Percentiles rank a stretch among this genome's conserved stretches.
Evolutionary conservation across 2,888 invertebrate genomes (phyloP).

Genomic region (Eudasyphora cyanicolor): DNA sequence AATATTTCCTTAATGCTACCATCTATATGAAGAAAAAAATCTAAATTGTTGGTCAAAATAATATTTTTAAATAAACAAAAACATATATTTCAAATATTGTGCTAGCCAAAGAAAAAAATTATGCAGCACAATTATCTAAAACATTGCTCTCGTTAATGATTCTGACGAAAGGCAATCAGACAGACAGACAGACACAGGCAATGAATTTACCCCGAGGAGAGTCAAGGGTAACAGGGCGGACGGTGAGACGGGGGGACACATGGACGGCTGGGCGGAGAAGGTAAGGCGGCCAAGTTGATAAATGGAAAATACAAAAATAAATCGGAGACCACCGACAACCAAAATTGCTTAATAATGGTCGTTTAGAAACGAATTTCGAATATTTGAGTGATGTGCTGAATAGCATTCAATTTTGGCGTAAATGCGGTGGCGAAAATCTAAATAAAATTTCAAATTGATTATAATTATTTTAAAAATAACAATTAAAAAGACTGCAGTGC

Average conservation of each 20-base stretch:
- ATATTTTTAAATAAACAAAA: too few species aligned
- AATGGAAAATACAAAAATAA: background rate
- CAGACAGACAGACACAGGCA: background rate
- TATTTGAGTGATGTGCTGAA: conserved; percentile 3
- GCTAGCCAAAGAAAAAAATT: background rate
- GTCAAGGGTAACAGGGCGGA: too few species aligned
- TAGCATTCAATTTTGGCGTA: background rate
- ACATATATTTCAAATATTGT: background rate
- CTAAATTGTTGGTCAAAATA: background rate
- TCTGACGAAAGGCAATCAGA: conserved; percentile 13
- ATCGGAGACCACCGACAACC: background rate
- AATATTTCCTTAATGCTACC: too few species aligned
- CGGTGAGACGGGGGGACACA: too few species aligned
- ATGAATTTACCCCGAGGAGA: background rate
- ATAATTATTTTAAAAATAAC: conserved; percentile 5
- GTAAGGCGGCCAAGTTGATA: background rate
- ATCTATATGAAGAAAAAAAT: too few species aligned
- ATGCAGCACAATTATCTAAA: background rate
- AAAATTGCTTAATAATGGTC: background rate
- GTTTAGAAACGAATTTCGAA: background rate
- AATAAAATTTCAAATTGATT: background rate
- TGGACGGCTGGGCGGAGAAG: too few species aligned
- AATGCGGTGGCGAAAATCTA: background rate
- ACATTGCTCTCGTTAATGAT: conserved; percentile 12
- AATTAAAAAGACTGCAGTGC: too few species aligned